These are phyloP conservation scores for Eledone cirrhosa DNA, from an alignment of 2,888 invertebrate species.

Conservation along the genomic window DNA sequence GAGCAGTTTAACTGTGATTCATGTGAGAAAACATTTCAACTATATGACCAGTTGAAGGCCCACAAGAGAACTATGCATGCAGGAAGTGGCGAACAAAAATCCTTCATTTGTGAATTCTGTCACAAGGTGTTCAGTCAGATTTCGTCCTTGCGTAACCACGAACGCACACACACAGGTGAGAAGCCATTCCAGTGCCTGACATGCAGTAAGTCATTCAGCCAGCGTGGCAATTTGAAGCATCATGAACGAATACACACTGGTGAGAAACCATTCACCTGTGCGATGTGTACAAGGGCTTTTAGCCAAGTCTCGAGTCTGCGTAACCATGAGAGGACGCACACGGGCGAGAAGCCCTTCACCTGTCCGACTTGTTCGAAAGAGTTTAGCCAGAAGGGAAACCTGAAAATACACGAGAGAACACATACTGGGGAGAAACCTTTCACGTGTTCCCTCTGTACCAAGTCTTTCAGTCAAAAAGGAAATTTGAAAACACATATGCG, in stretches of 20 bases:
- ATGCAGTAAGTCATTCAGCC: conserved; percentile 69
- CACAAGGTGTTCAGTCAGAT: conserved; percentile 11
- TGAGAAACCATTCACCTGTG: background rate
- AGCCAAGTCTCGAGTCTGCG: conserved; percentile 4
- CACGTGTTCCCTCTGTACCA: background rate
- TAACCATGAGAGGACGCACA: background rate
- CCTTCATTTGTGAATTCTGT: conserved; percentile 11
- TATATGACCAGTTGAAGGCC: conserved; percentile 69
- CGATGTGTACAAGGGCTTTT: background rate
- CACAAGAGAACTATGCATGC: conserved; percentile 69
- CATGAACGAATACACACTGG: conserved; percentile 15
- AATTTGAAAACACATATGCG: conserved; percentile 69
- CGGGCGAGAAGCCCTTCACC: background rate
- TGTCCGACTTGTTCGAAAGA: background rate
- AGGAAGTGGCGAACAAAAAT: conserved; percentile 38
- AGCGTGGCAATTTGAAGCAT: conserved; percentile 30
- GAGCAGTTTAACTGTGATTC: conserved; percentile 64
- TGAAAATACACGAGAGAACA: conserved; percentile 1
- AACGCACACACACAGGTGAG: conserved; percentile 10
- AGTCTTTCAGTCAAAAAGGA: conserved; percentile 13
- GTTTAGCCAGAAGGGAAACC: conserved; percentile 17
- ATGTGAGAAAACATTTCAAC: conserved; percentile 66
- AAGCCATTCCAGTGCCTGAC: conserved; percentile 66
- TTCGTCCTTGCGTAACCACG: conserved; percentile 10
- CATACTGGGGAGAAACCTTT: conserved; percentile 6